Evolutionary conservation across 2,113 vertebrate species (phyloP).

Genomic region (Paedocypris sp.): DNA sequence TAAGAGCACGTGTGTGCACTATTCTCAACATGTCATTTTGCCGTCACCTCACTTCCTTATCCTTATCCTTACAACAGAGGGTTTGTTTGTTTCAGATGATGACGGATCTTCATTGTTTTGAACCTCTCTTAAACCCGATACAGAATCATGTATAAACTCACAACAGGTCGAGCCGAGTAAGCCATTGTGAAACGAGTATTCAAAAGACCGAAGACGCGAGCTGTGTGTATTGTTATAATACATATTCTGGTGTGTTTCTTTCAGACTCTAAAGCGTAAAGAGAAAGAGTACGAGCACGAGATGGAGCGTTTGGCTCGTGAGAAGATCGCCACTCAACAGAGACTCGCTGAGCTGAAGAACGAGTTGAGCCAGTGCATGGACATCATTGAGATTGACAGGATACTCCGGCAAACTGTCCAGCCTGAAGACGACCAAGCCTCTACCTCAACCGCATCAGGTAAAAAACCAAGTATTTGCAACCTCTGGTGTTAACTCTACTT

Average conservation of each 20-base stretch:
- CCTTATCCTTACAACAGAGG: too few species aligned
- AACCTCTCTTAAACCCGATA: too few species aligned
- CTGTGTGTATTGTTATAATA: background rate
- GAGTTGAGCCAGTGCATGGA: slow-evolving; percentile 96
- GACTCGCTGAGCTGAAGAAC: slow-evolving; percentile 82
- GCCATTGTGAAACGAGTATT: too few species aligned
- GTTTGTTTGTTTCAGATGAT: too few species aligned
- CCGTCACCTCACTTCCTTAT: too few species aligned
- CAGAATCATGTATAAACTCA: too few species aligned
- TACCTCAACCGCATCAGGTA: slow-evolving; percentile 95
- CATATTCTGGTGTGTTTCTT: background rate
- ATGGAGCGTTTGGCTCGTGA: slow-evolving; percentile 94
- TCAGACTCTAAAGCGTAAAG: slow-evolving; percentile 91
- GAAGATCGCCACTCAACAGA: slow-evolving; percentile 94
- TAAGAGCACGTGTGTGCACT: too few species aligned
- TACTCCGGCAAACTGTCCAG: slow-evolving; percentile 85
- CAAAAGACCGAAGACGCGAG: background rate
- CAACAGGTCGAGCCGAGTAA: too few species aligned
- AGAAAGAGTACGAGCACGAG: slow-evolving; percentile 95
- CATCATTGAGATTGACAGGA: slow-evolving; percentile 80
- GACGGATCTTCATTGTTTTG: too few species aligned
- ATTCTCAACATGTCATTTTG: too few species aligned
- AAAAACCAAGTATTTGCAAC: slow-evolving; percentile 7
- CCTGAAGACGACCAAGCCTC: slow-evolving; percentile 96
- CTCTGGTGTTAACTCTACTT: too few species aligned